Conservation (phyloP, 2,888 invertebrate species). For the Thecocarcelia acutangulata region DNA sequence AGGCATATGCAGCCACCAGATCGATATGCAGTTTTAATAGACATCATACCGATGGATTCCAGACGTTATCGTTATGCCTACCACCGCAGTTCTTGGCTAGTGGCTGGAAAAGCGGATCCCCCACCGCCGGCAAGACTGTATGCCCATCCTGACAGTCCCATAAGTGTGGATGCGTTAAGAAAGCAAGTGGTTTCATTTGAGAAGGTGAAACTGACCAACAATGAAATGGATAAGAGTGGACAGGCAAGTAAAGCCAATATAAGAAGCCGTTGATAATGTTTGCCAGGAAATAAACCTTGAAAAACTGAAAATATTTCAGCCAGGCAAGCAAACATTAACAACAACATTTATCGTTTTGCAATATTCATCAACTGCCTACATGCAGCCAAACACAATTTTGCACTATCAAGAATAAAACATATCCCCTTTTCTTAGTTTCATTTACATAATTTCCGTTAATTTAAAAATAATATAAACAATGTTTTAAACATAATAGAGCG, state of each 20-base stretch:
- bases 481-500: no score
- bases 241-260: constrained; percentile 87
- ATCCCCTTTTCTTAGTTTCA: no score
- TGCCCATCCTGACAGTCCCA: constrained; percentile 98
- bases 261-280: no score
- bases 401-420: no score
- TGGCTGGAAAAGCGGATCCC: constrained; percentile 98
- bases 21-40: constrained; percentile 95
- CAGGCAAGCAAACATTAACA: no score
- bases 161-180: constrained; percentile 95
- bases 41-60: constrained; percentile 98
- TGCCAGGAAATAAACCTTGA: no score
- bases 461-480: no score
- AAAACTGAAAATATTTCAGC: no score
- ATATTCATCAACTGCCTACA: no score
- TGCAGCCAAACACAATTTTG: no score
- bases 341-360: no score
- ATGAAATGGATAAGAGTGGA: constrained; percentile 97
- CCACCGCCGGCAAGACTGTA: constrained; percentile 96
- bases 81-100: constrained; percentile 98
- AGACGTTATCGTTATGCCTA: constrained; percentile 98
- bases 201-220: constrained; percentile 98
- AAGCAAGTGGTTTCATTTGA: constrained; percentile 99
- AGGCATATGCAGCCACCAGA: constrained; percentile 87
- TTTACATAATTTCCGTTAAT: no score